Percentiles rank a stretch among this genome's conserved stretches.
Evolutionary conservation across 2,113 vertebrate species (phyloP).

Genomic region (Spheniscus mendiculus): DNA sequence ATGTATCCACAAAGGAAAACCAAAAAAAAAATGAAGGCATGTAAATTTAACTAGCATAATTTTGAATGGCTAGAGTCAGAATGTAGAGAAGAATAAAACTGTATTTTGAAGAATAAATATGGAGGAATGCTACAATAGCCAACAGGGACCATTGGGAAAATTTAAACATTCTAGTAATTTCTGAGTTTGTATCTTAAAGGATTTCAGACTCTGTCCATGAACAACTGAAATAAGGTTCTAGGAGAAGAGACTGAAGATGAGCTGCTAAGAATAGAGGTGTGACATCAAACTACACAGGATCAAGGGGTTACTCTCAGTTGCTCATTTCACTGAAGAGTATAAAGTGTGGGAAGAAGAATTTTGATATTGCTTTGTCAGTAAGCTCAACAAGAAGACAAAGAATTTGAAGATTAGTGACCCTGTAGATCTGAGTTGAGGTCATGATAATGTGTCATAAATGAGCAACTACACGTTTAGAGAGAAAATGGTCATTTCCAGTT

Average conservation of each 20-base stretch:
- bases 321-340: neutral
- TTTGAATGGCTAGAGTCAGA: neutral
- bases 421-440: neutral
- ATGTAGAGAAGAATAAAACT: neutral
- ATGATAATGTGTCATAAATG: neutral
- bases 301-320: neutral
- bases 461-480: neutral
- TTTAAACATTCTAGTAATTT: neutral
- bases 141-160: neutral
- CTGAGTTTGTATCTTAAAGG: neutral
- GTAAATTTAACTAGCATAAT: neutral
- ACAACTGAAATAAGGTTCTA: neutral
- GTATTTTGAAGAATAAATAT: neutral
- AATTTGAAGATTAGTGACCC: neutral
- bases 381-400: neutral
- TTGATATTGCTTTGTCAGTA: neutral
- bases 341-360: neutral
- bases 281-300: neutral
- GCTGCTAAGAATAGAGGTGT: neutral
- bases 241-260: neutral
- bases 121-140: neutral
- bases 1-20: neutral
- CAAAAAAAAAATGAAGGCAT: accelerated
- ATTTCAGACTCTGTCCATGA: neutral
- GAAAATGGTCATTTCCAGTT: neutral